Evolutionary conservation across 2,888 invertebrate genomes (phyloP), one percentile per base, ranked within the genome.

Genomic region (Euplagia quadripunctaria): DNA sequence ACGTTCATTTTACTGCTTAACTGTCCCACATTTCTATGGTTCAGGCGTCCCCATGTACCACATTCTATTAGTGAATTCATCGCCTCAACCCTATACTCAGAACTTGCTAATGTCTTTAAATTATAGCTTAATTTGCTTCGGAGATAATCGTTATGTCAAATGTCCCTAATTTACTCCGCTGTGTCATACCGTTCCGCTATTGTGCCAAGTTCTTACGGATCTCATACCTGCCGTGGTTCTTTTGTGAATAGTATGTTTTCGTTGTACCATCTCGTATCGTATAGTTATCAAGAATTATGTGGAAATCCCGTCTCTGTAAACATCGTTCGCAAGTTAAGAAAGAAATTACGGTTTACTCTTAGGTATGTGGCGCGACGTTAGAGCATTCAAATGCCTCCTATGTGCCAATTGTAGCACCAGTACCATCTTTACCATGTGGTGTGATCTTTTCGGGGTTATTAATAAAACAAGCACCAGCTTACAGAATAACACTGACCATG

Each of bases 131-230:
- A 82, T 80, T 76, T 79, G 72, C 79, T 65, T 78, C 58, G 68
- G 52, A 68, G 78, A 82, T 81, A 83, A 81, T 81, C 78, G 72
- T 77, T 69, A 73, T 78, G 75, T 79, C 73, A 74, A 81, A 78
- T 79, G 82, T 73, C 76, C 77, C 77, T 79, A 79, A 78, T 80
- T 76, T 77, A 76, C 78, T 70, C 73, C 67, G 68, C 75, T 68
- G 72, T 73, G 70, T 76, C 71, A 76, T 84, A 85, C 80, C 82
- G 85, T 87, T 84, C 79, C 67, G 74, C 80, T 73, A 84, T 86
- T 85, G 85, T 84, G 74, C 73, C 76, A 73, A 74, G 72, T 64
- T 80, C 72, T 71, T 82, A 70, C 66, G 71, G 67, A 74, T 72
- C 64, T 74, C 78, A 75, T 71, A 77, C 68, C 55, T 71, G 75